Evolutionary conservation across 2,797 vertebrate species (phyloP).

Genomic region (Diglossa cyanea): DNA sequence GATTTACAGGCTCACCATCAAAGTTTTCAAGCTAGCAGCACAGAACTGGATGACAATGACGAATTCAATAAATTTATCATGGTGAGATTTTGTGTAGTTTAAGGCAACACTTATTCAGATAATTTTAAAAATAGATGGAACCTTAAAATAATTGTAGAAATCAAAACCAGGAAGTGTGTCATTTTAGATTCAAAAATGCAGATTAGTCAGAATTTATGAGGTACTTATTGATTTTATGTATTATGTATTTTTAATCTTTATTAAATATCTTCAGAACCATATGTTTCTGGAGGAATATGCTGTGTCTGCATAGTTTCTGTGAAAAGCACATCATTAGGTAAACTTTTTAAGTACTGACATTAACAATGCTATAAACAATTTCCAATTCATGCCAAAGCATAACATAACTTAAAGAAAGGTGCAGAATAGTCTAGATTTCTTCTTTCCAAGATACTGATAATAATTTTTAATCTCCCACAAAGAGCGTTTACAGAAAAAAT

Average conservation of each 20-base stretch:
- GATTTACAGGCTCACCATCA: not conserved
- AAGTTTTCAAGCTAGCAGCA: not conserved
- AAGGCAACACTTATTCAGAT: not conserved
- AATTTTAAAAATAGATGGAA: not conserved
- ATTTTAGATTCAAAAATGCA: not conserved
- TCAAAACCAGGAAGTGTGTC: not conserved
- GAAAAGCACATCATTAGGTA: not conserved
- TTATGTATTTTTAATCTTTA: not conserved
- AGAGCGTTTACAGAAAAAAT: not conserved
- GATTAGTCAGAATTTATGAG: not conserved
- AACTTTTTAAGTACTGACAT: not conserved
- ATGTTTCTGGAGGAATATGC: not conserved
- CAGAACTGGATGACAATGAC: not conserved
- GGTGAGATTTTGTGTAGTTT: not conserved
- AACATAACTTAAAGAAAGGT: not conserved
- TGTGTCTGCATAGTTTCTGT: not conserved
- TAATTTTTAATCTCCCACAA: conserved; percentile 27
- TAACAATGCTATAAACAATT: not conserved
- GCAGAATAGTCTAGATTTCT: not conserved
- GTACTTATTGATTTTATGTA: not conserved
- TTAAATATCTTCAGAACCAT: not conserved
- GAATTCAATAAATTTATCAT: not conserved
- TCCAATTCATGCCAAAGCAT: not conserved
- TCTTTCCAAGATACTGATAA: conserved; percentile 17
- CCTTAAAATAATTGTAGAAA: not conserved